These are phyloP conservation scores for Pterocles burchelli DNA, from an alignment of 2,113 vertebrate genomes.

Conservation along the genomic window DNA sequence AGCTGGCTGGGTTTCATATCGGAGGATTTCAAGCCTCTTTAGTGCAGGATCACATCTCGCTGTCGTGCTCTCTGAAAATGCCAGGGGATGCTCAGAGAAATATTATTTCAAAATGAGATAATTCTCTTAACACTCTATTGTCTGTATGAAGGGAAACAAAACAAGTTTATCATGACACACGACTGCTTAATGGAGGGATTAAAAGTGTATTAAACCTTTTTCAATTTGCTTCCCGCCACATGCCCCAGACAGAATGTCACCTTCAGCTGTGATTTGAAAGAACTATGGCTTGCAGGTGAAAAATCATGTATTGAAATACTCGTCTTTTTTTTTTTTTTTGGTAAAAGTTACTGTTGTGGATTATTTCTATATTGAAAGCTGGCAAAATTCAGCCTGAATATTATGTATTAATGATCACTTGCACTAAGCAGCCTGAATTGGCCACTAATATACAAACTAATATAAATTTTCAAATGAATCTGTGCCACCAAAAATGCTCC, in stretches of 20 bases:
- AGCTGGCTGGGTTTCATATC: not conserved
- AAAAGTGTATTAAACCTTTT: not conserved
- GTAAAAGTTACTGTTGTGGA: not conserved
- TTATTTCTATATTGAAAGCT: not conserved
- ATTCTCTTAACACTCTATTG: not conserved
- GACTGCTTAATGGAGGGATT: not conserved
- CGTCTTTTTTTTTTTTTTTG: not conserved
- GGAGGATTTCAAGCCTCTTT: not conserved
- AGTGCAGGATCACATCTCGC: not conserved
- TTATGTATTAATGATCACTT: not conserved
- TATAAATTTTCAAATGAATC: not conserved
- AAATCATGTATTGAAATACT: not conserved
- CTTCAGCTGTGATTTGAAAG: not conserved
- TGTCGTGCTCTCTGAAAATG: not conserved
- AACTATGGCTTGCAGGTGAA: not conserved
- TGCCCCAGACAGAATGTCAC: not conserved
- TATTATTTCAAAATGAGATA: not conserved
- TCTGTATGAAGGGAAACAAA: not conserved
- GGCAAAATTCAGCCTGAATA: not conserved
- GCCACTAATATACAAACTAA: not conserved
- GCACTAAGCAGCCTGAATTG: not conserved
- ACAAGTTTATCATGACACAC: not conserved
- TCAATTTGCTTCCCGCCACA: not conserved
- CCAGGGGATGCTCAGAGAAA: not conserved
- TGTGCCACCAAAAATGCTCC: not conserved